Evolutionary conservation across 2,888 invertebrate genomes (phyloP), one percentile per base, ranked within the genome.

Genomic region (Mesorhabditis belari): DNA sequence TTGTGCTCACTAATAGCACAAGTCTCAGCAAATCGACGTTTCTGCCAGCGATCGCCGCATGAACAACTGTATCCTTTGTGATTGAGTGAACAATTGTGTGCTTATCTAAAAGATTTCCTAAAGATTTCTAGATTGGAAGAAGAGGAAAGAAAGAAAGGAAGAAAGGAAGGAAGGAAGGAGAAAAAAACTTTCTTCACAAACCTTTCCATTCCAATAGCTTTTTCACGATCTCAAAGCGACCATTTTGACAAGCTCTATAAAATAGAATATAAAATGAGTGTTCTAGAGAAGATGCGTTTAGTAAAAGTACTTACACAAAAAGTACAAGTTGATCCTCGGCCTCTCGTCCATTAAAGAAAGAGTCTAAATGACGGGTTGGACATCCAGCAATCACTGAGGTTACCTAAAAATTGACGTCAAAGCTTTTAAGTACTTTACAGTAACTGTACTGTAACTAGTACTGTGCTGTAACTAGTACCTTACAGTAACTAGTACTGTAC

Each of bases 11-110:
- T 82, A 85, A 84, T 17, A 93, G 84, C 72, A 93, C 83, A 66
- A 89, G 81, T 73, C 87, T 87, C 0, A 88, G 89, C 62, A 92
- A 88, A 53, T 89, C 88, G 67, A 85, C 83, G 79, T 90, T 88
- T 0, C 92, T 92, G 79, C 90, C 89, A 77, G 90, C 90, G 66
- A 89, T 89, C 3, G 93, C 90, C 59, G 91, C 89, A 83, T 94
- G 93, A 0, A 95, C 85, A 0, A 94, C 92, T 0, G 92, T 90
- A 82, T 94, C 92, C 78, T 89, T 88, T 2, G 93, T 93, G 27
- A 90, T 89, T 0, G 91, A 88, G 83, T 93, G 92, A 29, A 88
- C 88, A 58, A 92, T 86, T 0, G 91, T 90, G 83, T 93, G 92
- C 0, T 92, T 91, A 0, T 51, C 25, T 24, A 26, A 49, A 2